Percentiles rank a stretch among this genome's conserved stretches.
phyloP scores from a whole-genome alignment of 2,888 invertebrate species.

The Drosophila mayaguana region DNA sequence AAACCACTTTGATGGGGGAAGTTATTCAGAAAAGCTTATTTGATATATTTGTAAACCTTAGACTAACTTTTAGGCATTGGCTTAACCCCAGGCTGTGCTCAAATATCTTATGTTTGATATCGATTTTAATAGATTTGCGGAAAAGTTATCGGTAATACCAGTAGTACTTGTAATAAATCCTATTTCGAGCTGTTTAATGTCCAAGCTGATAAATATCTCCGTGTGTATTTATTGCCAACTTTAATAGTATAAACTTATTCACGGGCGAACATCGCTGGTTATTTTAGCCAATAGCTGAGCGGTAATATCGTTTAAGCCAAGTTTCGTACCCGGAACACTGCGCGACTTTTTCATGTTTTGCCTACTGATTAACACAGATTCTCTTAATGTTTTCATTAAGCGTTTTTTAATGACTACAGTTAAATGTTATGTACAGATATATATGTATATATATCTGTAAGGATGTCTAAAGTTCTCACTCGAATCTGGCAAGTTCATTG shows the following conservation, averaged over 20 bases:
- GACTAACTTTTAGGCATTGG: neutral
- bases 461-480: neutral
- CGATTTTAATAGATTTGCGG: neutral
- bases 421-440: neutral
- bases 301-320: neutral
- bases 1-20: neutral
- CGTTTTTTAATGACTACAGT: neutral
- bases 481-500: neutral
- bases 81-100: too few relatives aligned
- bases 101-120: neutral
- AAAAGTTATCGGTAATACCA: neutral
- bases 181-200: neutral
- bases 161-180: neutral
- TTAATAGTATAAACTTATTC: neutral
- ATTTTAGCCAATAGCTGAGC: too few relatives aligned
- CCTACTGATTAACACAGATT: slow-evolving; percentile 11
- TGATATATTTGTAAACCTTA: neutral
- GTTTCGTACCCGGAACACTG: slow-evolving; percentile 7
- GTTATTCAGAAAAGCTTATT: neutral
- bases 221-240: neutral
- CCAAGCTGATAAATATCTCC: neutral
- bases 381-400: neutral
- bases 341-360: slow-evolving; percentile 4
- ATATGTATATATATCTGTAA: too few relatives aligned
- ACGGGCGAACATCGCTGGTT: neutral